phyloP scores from a whole-genome alignment of 2,113 vertebrate genomes.

The Myodes glareolus region DNA sequence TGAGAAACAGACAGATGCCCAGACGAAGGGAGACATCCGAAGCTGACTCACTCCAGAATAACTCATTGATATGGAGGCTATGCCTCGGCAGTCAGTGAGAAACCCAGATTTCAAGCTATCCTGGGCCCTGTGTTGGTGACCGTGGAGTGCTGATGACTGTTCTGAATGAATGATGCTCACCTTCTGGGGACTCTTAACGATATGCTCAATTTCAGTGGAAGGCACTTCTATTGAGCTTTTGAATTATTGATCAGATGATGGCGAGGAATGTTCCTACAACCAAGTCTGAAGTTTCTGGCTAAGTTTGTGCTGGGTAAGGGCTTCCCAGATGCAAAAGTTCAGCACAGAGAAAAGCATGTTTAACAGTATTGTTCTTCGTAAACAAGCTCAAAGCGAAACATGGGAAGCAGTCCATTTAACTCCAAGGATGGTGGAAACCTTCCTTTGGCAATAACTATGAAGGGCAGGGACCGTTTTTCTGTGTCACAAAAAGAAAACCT shows the following conservation, averaged over 20 bases:
- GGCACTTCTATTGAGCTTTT: slow-evolving; percentile 60
- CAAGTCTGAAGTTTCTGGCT: slow-evolving; percentile 54
- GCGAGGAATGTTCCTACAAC: not conserved
- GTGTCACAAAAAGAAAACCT: slow-evolving; percentile 33
- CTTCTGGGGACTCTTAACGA: slow-evolving; percentile 43
- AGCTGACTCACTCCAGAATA: slow-evolving; percentile 38
- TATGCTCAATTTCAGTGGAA: slow-evolving; percentile 66
- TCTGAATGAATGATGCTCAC: slow-evolving; percentile 42
- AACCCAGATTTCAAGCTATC: not conserved
- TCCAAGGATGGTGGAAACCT: slow-evolving; percentile 1
- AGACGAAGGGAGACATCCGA: not conserved
- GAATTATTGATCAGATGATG: slow-evolving; percentile 26
- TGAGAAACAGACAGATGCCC: slow-evolving; percentile 2
- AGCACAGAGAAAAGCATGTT: slow-evolving; percentile 4
- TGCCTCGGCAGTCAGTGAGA: not conserved
- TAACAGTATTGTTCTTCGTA: not conserved
- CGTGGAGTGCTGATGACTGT: not conserved
- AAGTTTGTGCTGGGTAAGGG: not conserved
- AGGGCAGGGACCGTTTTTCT: not conserved
- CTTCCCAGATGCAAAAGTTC: slow-evolving; percentile 38
- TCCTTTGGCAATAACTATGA: not conserved
- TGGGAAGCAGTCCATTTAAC: not conserved
- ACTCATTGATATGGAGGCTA: slow-evolving; percentile 17
- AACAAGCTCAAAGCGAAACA: rapidly evolving
- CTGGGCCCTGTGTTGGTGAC: rapidly evolving